A percentile compares a stretch with the other conserved stretches of the same genome.
Conservation (phyloP, 2,797 vertebrate species). For the Prunella strophiata region DNA sequence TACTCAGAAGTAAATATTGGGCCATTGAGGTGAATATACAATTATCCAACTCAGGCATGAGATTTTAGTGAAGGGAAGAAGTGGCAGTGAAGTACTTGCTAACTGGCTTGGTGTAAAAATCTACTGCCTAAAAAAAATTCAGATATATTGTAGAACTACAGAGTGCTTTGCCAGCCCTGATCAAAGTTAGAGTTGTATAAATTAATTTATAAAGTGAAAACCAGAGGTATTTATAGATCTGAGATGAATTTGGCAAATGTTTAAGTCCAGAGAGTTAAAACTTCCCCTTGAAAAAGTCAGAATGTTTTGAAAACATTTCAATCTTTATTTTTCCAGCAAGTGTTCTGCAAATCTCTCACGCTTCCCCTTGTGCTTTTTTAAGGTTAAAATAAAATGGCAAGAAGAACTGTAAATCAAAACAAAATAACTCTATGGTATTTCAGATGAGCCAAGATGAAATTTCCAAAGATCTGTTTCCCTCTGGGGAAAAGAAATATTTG, state of each 20-base stretch:
- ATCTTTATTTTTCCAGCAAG: not conserved
- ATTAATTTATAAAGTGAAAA: constrained; percentile 27
- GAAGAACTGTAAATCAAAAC: constrained; percentile 5
- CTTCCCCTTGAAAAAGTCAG: constrained; percentile 5
- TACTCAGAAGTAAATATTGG: not conserved
- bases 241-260: not conserved
- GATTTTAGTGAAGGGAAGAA: not conserved
- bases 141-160: not conserved
- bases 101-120: not conserved
- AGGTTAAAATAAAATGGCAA: constrained; percentile 32
- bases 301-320: constrained; percentile 43
- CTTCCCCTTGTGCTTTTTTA: not conserved
- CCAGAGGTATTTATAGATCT: constrained; percentile 2
- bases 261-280: constrained; percentile 28
- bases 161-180: not conserved
- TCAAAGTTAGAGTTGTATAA: not conserved
- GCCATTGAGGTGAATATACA: not conserved
- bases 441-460: constrained; percentile 10
- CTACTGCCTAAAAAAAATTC: not conserved
- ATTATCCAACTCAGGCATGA: not conserved
- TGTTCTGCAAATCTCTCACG: constrained; percentile 8
- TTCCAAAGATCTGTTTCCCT: not conserved
- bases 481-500: constrained; percentile 1
- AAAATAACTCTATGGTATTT: not conserved
- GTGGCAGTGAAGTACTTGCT: not conserved